Conservation (phyloP, 1,140 invertebrate species). For the Nebria ingens region DNA sequence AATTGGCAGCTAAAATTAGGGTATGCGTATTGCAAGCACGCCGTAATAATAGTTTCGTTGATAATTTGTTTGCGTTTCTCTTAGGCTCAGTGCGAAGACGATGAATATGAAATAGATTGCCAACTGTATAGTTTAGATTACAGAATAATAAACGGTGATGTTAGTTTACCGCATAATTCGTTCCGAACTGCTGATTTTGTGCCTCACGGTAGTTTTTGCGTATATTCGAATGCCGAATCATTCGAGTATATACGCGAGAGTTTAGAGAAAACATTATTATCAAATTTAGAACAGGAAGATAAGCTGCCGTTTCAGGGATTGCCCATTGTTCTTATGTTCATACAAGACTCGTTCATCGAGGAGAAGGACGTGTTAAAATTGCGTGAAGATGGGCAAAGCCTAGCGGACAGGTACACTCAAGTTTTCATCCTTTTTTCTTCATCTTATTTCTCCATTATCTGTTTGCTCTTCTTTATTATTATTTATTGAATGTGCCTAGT, state of each 20-base stretch:
- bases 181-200: conserved; percentile 65
- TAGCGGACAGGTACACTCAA: conserved; percentile 65
- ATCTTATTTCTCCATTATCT: no score
- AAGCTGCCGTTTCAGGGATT: conserved; percentile 72
- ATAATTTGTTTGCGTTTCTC: conserved; percentile 22
- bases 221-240: conserved; percentile 83
- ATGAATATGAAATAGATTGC: conserved; percentile 76
- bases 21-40: conserved; percentile 45
- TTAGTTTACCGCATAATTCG: conserved; percentile 64
- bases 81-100: conserved; percentile 59
- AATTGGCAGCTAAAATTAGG: conserved; percentile 67
- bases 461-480: neutral
- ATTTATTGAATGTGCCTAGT: conserved; percentile 40
- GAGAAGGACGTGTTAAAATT: conserved; percentile 74
- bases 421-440: neutral
- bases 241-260: conserved; percentile 87
- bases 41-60: conserved; percentile 10
- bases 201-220: conserved; percentile 75
- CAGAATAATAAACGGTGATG: conserved; percentile 76
- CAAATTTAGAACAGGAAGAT: conserved; percentile 85
- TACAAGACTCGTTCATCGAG: conserved; percentile 71
- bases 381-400: conserved; percentile 79
- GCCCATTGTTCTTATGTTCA: conserved; percentile 82
- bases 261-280: conserved; percentile 82
- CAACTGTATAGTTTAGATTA: conserved; percentile 76